Base-by-base conservation (phyloP, 1,140 invertebrate species). In the Apis dorsata region DNA sequence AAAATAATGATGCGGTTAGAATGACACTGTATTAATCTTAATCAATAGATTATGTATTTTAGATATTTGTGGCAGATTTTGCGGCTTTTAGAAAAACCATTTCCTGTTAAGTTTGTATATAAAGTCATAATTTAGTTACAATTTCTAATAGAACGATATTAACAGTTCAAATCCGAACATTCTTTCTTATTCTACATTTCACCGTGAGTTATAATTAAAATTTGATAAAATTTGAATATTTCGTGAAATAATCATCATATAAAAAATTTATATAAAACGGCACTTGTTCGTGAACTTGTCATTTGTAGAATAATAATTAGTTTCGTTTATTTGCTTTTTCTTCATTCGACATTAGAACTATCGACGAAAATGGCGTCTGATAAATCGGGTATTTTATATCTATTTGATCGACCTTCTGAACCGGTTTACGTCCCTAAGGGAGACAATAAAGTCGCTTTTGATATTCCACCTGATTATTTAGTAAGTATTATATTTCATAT, bases 391-490 rank as follows among this genome's bases (percentile, higher is more conserved):
- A 88, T 95, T 68, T 91, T 95, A 69, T 94, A 96, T 81, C 94
- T 97, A 59, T 97, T 97, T 92, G 96, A 97, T 91, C 95, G 97
- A 15, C 97, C 97, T 10, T 94, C 95, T 28, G 97, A 97, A 91
- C 97, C 97, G 3, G 93, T 95, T 11, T 96, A 96, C 88, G 95
- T 96, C 24, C 94, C 95, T 1, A 97, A 97, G 92, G 95, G 95
- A 62, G 90, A 95, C 21, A 93, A 95, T 55, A 95, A 94, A 71
- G 92, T 94, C 2, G 93, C 94, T 0, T 96, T 97, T 86, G 94
- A 96, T 78, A 92, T 97, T 34, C 96, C 96, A 3, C 82, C 94
- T n/a, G 89, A 89, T 76, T 95, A 95, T 85, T 87, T 95, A 92
- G 94, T 95, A 89, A 93, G 92, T 89, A n/a, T n/a, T 21, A 51